Conservation (phyloP, 2,113 vertebrate species). For the Sula dactylatra region DNA sequence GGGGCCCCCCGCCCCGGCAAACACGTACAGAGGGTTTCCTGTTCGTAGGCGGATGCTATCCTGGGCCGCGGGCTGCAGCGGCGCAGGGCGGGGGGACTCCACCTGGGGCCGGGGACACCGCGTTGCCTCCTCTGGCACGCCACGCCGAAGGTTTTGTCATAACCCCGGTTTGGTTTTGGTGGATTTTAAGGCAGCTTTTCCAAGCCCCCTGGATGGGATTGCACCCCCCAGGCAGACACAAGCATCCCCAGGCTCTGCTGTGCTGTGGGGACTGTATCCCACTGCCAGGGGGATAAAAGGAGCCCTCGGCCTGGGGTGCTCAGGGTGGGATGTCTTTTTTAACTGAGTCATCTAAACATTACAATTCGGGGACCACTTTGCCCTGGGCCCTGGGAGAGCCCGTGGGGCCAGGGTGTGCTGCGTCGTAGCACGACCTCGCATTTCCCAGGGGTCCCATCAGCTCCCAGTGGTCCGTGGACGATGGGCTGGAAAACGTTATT, state of each 20-base stretch:
- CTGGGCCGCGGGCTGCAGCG: not conserved
- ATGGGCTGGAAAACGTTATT: fast-evolving
- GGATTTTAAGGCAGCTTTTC: not conserved
- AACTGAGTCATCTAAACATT: fast-evolving
- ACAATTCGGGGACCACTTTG: not conserved
- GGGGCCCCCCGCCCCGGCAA: not conserved
- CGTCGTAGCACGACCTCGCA: fast-evolving
- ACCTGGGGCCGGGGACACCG: not conserved
- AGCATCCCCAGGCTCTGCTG: not conserved
- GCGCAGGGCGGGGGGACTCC: not conserved
- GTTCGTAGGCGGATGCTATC: constrained; percentile 54
- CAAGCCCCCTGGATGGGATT: fast-evolving
- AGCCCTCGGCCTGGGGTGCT: fast-evolving
- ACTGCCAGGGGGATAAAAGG: fast-evolving
- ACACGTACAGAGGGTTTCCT: constrained; percentile 36
- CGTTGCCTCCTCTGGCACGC: not conserved
- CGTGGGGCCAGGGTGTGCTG: fast-evolving
- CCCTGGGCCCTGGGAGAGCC: not conserved
- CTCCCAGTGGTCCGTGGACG: fast-evolving
- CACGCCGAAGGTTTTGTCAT: not conserved
- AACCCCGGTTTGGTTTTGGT: fast-evolving
- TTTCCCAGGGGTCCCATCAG: not conserved
- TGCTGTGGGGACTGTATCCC: fast-evolving
- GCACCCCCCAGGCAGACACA: fast-evolving
- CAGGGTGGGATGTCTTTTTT: not conserved